Evolutionary conservation across 2,113 vertebrate species (phyloP).

Genomic region (human (Homo sapiens)): DNA sequence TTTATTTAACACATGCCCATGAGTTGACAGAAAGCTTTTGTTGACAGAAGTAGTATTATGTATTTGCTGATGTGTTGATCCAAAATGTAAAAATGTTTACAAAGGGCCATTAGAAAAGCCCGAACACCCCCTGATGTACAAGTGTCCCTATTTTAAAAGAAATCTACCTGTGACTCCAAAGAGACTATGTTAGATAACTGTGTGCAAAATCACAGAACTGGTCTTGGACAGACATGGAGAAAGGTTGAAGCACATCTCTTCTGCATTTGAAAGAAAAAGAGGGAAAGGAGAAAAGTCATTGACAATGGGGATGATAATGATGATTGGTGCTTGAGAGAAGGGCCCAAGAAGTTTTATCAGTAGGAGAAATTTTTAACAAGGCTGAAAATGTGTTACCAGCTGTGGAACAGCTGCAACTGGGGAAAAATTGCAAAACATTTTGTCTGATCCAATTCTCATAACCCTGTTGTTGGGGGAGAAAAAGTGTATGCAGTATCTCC

Average conservation of each 20-base stretch:
- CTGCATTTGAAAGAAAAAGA: neutral
- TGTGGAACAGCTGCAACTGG: neutral
- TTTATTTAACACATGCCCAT: constrained; percentile 11
- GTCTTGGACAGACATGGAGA: neutral
- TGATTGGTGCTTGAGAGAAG: constrained; percentile 26
- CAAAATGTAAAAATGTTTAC: constrained; percentile 16
- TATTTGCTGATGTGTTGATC: neutral
- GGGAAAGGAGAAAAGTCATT: neutral
- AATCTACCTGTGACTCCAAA: neutral
- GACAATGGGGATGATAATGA: neutral
- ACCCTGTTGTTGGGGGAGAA: neutral
- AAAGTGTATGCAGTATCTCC: neutral
- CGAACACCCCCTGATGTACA: neutral
- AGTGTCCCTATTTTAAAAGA: neutral
- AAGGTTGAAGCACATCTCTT: neutral
- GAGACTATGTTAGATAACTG: neutral
- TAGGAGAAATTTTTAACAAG: constrained; percentile 50
- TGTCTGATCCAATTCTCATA: constrained; percentile 33
- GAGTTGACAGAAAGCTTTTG: constrained; percentile 12
- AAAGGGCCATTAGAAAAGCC: neutral
- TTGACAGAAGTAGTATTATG: neutral
- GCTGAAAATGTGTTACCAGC: constrained; percentile 36
- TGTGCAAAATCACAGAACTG: neutral
- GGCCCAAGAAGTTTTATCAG: constrained; percentile 30
- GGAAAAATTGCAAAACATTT: neutral